These are phyloP conservation scores for Cathartes aura DNA, from an alignment of 2,113 vertebrate genomes.

Conservation along the genomic window DNA sequence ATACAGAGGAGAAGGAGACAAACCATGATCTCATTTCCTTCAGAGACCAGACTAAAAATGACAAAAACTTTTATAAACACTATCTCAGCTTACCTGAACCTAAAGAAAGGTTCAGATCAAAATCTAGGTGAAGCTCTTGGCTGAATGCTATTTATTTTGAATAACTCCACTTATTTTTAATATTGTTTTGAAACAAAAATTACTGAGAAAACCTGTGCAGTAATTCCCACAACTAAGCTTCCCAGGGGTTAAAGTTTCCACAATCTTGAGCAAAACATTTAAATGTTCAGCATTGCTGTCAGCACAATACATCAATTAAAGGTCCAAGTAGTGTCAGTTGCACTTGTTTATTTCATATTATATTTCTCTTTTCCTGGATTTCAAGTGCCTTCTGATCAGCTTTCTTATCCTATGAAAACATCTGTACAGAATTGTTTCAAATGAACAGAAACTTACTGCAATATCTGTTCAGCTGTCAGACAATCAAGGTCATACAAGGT, in stretches of 20 bases:
- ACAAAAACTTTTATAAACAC: neutral
- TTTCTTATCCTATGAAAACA: constrained; percentile 76
- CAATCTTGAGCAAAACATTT: neutral
- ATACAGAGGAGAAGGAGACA: neutral
- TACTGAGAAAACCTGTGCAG: neutral
- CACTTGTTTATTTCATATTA: constrained; percentile 67
- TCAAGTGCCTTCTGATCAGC: constrained; percentile 64
- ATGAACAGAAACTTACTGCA: constrained; percentile 58
- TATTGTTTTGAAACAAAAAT: neutral
- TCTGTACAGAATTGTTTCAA: constrained; percentile 73
- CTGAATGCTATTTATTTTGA: constrained; percentile 3
- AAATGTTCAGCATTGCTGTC: neutral
- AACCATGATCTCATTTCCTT: neutral
- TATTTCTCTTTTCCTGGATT: constrained; percentile 72
- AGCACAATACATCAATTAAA: neutral
- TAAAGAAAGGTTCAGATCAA: neutral
- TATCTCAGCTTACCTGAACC: neutral
- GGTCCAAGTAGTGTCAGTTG: neutral
- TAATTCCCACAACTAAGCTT: neutral
- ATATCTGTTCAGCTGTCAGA: constrained; percentile 70
- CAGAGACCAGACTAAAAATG: neutral
- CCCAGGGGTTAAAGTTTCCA: constrained; percentile 1
- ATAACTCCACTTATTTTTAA: neutral
- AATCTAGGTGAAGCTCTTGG: neutral
- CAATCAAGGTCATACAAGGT: constrained; percentile 74